phyloP scores from a whole-genome alignment of 37 sponge, comb jelly and placozoan genomes.

The Tethya wilhelma region DNA sequence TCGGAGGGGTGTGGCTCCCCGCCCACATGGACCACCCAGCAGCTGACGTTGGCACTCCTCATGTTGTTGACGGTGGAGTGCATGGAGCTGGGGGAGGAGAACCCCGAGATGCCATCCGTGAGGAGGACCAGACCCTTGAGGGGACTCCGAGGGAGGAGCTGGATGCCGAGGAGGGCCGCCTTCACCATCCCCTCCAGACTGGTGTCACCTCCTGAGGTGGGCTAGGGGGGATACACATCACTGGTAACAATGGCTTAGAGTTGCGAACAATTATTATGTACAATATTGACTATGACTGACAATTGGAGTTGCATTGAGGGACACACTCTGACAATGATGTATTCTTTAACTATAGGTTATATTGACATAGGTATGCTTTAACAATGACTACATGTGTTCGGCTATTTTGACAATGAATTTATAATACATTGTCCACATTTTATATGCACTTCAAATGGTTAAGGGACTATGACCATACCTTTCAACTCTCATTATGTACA shows the following conservation, averaged over 20 bases:
- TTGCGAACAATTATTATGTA: no score
- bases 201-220: constrained; percentile 3
- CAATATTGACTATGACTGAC: no score
- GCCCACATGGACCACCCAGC: constrained; percentile 75
- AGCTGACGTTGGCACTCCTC: constrained; percentile 69
- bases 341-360: no score
- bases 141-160: constrained; percentile 66
- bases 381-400: no score
- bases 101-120: constrained; percentile 77
- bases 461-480: no score
- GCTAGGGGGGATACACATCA: neutral
- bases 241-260: neutral
- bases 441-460: no score
- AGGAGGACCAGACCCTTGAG: constrained; percentile 77
- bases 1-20: constrained; percentile 35
- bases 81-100: constrained; percentile 52
- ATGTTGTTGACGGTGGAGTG: constrained; percentile 53
- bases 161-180: constrained; percentile 61
- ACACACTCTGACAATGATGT: no score
- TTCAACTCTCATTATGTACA: no score
- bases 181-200: constrained; percentile 69
- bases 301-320: no score
- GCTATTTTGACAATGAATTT: no score
- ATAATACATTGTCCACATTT: no score
- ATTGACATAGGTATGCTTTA: no score